Conservation (phyloP, 2,888 invertebrate genomes). For the Sphinx pinastri region DNA sequence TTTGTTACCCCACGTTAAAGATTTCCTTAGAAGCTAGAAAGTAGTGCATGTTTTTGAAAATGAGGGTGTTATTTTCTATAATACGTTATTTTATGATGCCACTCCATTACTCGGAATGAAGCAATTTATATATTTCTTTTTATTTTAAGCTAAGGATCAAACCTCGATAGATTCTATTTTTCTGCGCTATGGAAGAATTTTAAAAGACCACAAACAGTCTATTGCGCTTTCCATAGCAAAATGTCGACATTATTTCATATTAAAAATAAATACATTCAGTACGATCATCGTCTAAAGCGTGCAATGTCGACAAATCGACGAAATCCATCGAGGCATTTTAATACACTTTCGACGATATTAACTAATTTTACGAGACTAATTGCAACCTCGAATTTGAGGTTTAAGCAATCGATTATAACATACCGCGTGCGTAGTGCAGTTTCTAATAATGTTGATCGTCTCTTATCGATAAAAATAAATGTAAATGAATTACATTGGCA, state of each 20-base stretch:
- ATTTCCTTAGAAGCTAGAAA: no score
- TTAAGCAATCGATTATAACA: conserved; percentile 17
- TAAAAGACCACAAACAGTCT: neutral
- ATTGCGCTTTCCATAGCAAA: conserved; percentile 53
- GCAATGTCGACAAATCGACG: conserved; percentile 9
- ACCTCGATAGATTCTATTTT: neutral
- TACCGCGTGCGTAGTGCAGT: conserved; percentile 15
- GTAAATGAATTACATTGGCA: neutral
- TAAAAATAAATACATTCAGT: conserved; percentile 27
- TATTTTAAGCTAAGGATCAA: no score
- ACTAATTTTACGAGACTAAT: conserved; percentile 12
- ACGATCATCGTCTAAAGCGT: conserved; percentile 21
- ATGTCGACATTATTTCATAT: conserved; percentile 35
- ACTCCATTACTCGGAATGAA: no score
- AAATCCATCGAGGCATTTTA: neutral
- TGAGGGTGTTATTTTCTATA: no score
- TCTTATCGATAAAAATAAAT: conserved; percentile 4
- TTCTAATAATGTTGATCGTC: conserved; percentile 16
- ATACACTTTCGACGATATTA: conserved; percentile 14
- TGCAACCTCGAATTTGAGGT: conserved; percentile 3
- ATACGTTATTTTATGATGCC: neutral
- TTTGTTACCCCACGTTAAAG: no score
- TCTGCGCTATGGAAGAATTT: neutral
- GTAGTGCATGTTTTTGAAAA: no score
- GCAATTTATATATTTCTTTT: no score